phyloP scores from a whole-genome alignment of 2,113 vertebrate genomes.

The Hymenochirus boettgeri region DNA sequence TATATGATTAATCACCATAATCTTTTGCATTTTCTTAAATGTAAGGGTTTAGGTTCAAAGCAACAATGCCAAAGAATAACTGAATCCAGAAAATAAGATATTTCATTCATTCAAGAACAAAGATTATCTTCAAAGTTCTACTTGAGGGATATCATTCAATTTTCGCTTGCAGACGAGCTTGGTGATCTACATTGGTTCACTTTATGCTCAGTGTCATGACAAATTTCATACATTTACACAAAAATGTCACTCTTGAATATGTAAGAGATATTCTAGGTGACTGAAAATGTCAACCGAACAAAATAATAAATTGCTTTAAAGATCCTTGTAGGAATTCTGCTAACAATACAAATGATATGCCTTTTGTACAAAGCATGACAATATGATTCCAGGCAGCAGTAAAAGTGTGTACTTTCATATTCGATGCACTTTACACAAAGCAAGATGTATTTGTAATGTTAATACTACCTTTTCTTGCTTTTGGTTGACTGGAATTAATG shows the following conservation, averaged over 20 bases:
- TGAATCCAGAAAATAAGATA: slow-evolving; percentile 3
- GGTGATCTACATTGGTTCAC: neutral
- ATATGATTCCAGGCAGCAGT: neutral
- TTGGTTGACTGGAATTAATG: too few species aligned
- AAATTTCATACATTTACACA: slow-evolving; percentile 6
- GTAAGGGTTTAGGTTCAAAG: neutral
- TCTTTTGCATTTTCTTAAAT: neutral
- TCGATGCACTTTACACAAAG: neutral
- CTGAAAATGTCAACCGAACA: neutral
- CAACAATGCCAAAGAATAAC: neutral
- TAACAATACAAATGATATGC: neutral
- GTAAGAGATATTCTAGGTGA: slow-evolving; percentile 3
- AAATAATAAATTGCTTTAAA: slow-evolving; percentile 10
- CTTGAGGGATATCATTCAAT: slow-evolving; percentile 14
- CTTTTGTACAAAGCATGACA: neutral
- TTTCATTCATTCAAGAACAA: slow-evolving; percentile 9
- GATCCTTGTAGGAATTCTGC: neutral
- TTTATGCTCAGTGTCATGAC: neutral
- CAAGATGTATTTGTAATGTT: neutral
- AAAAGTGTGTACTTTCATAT: neutral
- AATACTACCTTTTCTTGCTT: too few species aligned
- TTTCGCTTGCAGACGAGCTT: slow-evolving; percentile 10
- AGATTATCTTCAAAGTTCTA: slow-evolving; percentile 9
- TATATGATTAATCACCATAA: neutral
- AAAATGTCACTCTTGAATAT: slow-evolving; percentile 3